A percentile compares a stretch with the other conserved stretches of the same genome.
phyloP scores from a whole-genome alignment of 2,797 vertebrate species.

The Agapornis canus region DNA sequence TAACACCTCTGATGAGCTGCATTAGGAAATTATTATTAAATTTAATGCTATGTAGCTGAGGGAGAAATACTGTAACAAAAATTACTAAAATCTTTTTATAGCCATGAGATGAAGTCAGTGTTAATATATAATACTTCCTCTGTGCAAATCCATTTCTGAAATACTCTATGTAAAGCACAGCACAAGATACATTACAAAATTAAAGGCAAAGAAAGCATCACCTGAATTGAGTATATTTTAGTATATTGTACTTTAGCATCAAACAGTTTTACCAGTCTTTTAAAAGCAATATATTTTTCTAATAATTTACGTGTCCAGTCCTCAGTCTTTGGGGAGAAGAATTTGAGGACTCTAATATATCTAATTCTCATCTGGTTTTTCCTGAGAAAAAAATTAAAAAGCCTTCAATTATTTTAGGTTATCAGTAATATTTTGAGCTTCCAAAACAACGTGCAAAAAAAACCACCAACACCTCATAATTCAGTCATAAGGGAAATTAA shows the following conservation, averaged over 20 bases:
- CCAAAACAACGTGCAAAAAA: background rate
- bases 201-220: background rate
- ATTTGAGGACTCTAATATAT: background rate
- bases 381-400: background rate
- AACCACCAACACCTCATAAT: background rate
- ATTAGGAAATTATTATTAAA: background rate
- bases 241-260: background rate
- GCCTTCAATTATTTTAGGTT: background rate
- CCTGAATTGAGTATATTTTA: background rate
- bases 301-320: background rate
- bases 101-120: background rate
- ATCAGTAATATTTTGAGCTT: background rate
- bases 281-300: background rate
- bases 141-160: slow-evolving; percentile 9
- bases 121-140: background rate
- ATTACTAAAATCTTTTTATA: background rate
- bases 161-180: background rate
- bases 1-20: background rate
- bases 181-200: background rate
- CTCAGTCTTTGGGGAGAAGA: background rate
- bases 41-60: background rate
- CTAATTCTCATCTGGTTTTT: background rate
- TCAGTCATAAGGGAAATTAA: background rate
- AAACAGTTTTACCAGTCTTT: background rate
- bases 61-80: background rate